These are phyloP conservation scores for Metridium senile DNA, from an alignment of 92 coral and sea anemone genomes.

Conservation along the genomic window DNA sequence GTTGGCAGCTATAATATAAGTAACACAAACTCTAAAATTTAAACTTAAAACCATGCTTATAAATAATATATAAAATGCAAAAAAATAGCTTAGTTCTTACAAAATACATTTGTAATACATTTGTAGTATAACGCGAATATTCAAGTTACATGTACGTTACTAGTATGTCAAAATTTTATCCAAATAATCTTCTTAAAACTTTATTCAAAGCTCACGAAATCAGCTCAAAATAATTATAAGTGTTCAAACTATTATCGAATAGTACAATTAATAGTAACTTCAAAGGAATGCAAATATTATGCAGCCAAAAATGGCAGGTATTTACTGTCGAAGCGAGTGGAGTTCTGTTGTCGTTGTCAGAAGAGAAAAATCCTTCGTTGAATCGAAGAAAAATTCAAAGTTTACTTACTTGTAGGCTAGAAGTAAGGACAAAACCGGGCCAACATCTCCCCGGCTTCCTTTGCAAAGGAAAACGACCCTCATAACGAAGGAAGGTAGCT, in stretches of 20 bases:
- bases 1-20: too few relatives aligned
- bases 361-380: background rate
- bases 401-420: conserved; percentile 70
- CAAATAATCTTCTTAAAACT: background rate
- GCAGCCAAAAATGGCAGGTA: conserved; percentile 7
- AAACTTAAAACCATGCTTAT: too few relatives aligned
- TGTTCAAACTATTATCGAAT: background rate
- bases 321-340: too few relatives aligned
- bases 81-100: too few relatives aligned
- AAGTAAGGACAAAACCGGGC: conserved; percentile 68
- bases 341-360: background rate
- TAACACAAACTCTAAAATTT: too few relatives aligned
- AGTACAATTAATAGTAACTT: background rate
- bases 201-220: background rate
- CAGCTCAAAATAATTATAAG: background rate
- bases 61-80: too few relatives aligned
- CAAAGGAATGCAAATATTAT: conserved; percentile 25
- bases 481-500: conserved; percentile 33
- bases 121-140: too few relatives aligned
- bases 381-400: background rate
- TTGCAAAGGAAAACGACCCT: conserved; percentile 81
- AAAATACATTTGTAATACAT: too few relatives aligned
- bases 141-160: too few relatives aligned
- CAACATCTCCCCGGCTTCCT: conserved; percentile 82
- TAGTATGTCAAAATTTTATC: too few relatives aligned